Percentiles rank a stretch among this genome's conserved stretches.
These are phyloP conservation scores for Oncopodura yosiiana DNA, from an alignment of 1,140 invertebrate species.

Conservation along the genomic window DNA sequence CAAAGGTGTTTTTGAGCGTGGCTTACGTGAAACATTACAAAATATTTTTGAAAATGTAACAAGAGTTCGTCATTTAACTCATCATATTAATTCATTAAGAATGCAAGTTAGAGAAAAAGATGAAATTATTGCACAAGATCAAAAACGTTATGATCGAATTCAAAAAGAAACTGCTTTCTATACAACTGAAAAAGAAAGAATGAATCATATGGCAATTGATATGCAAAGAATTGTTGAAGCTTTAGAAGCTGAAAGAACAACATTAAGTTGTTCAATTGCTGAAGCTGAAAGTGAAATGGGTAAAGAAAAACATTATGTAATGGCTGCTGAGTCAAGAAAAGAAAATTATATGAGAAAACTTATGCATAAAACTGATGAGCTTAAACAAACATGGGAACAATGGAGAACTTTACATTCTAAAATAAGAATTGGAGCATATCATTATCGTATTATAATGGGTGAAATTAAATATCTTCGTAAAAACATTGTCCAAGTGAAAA, in stretches of 20 bases:
- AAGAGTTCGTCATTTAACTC: constrained; percentile 8
- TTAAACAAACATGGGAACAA: constrained; percentile 18
- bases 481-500: constrained; percentile 17
- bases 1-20: constrained; percentile 13
- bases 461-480: constrained; percentile 24
- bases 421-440: constrained; percentile 29
- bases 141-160: constrained; percentile 13
- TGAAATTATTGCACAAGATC: neutral
- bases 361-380: constrained; percentile 18
- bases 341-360: constrained; percentile 11
- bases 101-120: constrained; percentile 6
- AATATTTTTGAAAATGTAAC: constrained; percentile 3
- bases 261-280: constrained; percentile 11
- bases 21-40: constrained; percentile 19
- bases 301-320: constrained; percentile 19
- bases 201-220: constrained; percentile 20
- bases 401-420: constrained; percentile 27
- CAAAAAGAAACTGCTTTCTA: constrained; percentile 22
- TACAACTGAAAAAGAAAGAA: constrained; percentile 8
- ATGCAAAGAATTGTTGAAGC: constrained; percentile 9
- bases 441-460: constrained; percentile 22
- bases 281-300: constrained; percentile 13
- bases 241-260: constrained; percentile 21
- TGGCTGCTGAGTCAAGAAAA: constrained; percentile 11
- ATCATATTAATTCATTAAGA: constrained; percentile 14